phyloP scores from a whole-genome alignment of 2,888 invertebrate species.

The Oligia strigilis region DNA sequence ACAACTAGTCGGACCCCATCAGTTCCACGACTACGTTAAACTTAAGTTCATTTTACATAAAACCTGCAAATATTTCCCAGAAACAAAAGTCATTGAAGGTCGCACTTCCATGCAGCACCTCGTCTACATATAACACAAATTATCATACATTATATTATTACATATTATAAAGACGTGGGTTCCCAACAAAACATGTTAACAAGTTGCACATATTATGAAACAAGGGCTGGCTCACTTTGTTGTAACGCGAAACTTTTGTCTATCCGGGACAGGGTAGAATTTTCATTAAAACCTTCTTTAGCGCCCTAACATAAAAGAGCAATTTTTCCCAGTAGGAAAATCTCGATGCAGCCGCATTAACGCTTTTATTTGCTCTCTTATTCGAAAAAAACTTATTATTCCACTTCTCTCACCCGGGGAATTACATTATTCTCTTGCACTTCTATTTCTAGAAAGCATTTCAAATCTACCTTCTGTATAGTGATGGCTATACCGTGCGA shows the following conservation, averaged over 20 bases:
- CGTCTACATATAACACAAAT: constrained; percentile 51
- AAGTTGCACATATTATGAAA: constrained; percentile 70
- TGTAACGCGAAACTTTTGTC: constrained; percentile 79
- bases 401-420: constrained; percentile 84
- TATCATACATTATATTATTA: constrained; percentile 61
- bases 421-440: constrained; percentile 85
- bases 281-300: constrained; percentile 88
- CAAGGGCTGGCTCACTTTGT: constrained; percentile 72
- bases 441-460: constrained; percentile 81
- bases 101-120: constrained; percentile 25
- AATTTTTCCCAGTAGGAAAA: constrained; percentile 87
- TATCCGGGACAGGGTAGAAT: constrained; percentile 81
- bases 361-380: constrained; percentile 87
- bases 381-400: constrained; percentile 88
- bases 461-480: constrained; percentile 50
- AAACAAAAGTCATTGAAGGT: constrained; percentile 25
- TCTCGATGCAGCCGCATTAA: constrained; percentile 89
- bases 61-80: not conserved
- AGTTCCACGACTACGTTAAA: too few species aligned
- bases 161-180: constrained; percentile 56
- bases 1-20: not conserved
- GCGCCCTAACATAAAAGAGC: constrained; percentile 86
- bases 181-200: constrained; percentile 65
- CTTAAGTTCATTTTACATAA: not conserved
- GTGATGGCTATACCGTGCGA: constrained; percentile 19